These are phyloP conservation scores for Meriones unguiculatus DNA, from an alignment of 2,113 vertebrate genomes.

Conservation along the genomic window DNA sequence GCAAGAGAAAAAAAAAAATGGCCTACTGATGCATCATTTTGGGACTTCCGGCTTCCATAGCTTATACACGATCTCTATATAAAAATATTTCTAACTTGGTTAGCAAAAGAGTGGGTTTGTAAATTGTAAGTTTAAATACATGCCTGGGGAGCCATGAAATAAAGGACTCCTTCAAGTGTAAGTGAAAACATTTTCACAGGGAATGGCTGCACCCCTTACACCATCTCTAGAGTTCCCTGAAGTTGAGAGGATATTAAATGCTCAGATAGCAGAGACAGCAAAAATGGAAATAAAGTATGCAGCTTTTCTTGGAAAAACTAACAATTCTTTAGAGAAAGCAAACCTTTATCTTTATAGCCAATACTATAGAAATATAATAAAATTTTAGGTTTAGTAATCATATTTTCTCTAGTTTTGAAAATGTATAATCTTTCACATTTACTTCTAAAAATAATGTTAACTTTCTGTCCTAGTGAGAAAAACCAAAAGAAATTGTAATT, in stretches of 20 bases:
- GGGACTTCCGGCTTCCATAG: not conserved
- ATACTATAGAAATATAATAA: slow-evolving; percentile 25
- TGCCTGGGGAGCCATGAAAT: not conserved
- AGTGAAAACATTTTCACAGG: not conserved
- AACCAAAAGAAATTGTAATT: not conserved
- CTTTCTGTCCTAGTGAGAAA: not conserved
- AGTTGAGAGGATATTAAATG: not conserved
- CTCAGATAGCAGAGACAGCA: not conserved
- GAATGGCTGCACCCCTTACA: not conserved
- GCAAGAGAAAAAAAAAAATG: not conserved
- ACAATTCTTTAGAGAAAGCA: slow-evolving; percentile 14
- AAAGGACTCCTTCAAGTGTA: not conserved
- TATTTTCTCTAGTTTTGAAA: slow-evolving; percentile 50
- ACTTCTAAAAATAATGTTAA: not conserved
- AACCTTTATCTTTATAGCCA: not conserved
- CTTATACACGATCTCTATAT: not conserved
- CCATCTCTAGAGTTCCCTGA: not conserved
- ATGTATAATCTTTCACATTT: not conserved
- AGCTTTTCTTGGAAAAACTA: slow-evolving; percentile 40
- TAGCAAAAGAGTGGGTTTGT: not conserved
- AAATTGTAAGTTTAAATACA: not conserved
- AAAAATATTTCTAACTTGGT: not conserved
- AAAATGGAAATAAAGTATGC: slow-evolving; percentile 2
- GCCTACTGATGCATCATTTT: not conserved
- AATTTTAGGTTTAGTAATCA: not conserved